A percentile compares a stretch with the other conserved stretches of the same genome.
Evolutionary conservation across 2,113 vertebrate species (phyloP).

Genomic region (Petroica traversi): DNA sequence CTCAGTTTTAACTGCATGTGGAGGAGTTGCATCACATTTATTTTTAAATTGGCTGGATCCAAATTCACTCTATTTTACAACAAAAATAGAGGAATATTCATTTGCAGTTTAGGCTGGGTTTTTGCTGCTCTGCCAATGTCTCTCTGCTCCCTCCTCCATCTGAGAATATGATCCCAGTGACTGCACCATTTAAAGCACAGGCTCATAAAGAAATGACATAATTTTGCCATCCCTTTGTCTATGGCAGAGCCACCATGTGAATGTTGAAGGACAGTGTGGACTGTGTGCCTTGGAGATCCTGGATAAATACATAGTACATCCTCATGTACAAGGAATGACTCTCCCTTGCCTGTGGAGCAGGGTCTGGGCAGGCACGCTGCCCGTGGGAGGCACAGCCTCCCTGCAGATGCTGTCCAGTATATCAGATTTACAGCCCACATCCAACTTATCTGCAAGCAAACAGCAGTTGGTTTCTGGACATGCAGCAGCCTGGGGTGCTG

Average conservation of each 20-base stretch:
- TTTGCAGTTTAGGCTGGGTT: background rate
- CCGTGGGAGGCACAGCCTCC: background rate
- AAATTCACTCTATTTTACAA: background rate
- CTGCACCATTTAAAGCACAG: background rate
- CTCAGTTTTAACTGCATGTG: background rate
- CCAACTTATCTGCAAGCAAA: conserved; percentile 28
- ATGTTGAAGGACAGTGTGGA: background rate
- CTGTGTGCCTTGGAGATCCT: rapidly evolving
- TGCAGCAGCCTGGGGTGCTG: background rate
- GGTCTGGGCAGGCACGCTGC: background rate
- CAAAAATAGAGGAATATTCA: background rate
- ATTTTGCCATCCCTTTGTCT: background rate
- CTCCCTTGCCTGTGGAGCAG: background rate
- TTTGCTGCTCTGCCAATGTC: background rate
- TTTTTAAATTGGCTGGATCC: background rate
- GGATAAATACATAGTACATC: background rate
- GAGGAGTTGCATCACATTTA: background rate
- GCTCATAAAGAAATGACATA: background rate
- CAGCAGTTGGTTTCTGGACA: background rate
- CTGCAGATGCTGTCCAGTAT: background rate
- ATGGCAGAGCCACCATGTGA: background rate
- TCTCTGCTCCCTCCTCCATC: background rate
- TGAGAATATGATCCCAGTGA: background rate
- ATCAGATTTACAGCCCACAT: background rate
- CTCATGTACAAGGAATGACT: background rate